Percentiles rank a stretch among this genome's conserved stretches.
phyloP scores from a whole-genome alignment of 2,888 invertebrate species.

The Cephus pulcher region DNA sequence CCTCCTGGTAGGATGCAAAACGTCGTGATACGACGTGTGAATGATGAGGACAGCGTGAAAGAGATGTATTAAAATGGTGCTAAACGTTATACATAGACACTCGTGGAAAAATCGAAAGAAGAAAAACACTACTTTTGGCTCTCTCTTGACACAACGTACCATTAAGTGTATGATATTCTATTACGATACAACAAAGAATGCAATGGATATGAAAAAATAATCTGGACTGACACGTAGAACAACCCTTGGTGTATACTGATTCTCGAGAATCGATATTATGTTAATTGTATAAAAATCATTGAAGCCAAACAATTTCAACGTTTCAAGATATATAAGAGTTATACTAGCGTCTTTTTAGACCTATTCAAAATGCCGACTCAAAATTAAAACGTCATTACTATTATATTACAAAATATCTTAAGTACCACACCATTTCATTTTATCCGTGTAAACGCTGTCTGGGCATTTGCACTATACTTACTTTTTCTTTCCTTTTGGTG shows the following conservation, averaged over 20 bases:
- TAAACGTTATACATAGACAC: not conserved
- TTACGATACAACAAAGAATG: not conserved
- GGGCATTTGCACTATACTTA: conserved; percentile 37
- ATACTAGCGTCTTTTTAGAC: not conserved
- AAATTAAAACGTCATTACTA: not conserved
- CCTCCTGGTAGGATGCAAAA: conserved; percentile 61
- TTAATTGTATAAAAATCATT: not conserved
- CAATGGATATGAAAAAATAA: not conserved
- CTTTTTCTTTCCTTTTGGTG: conserved; percentile 57
- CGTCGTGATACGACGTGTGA: conserved; percentile 8
- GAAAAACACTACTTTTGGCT: not conserved
- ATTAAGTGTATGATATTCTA: not conserved
- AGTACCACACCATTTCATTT: not conserved
- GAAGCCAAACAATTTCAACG: not conserved
- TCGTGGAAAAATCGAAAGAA: not conserved
- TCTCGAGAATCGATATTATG: not conserved
- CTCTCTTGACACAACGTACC: not conserved
- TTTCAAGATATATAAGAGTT: not conserved
- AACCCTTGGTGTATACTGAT: not conserved
- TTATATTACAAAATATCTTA: not conserved
- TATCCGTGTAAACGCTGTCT: not conserved
- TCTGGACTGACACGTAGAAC: not conserved
- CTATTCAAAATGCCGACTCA: not conserved
- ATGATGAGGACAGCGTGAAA: not conserved
- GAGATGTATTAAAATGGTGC: not conserved